Conservation (phyloP, 1,140 invertebrate genomes). For the Lepidostoma basale region DNA sequence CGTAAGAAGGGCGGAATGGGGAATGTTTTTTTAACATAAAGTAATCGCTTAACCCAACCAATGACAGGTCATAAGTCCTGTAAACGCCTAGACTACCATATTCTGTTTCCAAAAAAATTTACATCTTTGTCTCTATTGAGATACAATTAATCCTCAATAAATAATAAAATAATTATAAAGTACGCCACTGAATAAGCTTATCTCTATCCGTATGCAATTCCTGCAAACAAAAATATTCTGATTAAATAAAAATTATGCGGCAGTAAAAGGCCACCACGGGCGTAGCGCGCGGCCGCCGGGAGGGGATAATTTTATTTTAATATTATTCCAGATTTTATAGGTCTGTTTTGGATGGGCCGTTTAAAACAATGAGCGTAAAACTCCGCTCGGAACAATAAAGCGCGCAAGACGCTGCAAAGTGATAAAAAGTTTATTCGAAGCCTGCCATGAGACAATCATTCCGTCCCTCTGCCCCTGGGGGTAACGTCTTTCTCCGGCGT, state of each 20-base stretch:
- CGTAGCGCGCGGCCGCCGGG: neutral
- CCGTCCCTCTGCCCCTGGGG: neutral
- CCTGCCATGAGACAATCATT: slow-evolving; percentile 15
- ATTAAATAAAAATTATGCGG: slow-evolving; percentile 18
- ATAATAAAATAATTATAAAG: too few species aligned
- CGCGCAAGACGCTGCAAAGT: slow-evolving; percentile 1
- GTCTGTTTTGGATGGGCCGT: slow-evolving; percentile 19
- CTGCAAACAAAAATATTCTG: slow-evolving; percentile 9
- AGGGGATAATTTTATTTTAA: slow-evolving; percentile 24
- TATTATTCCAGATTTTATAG: slow-evolving; percentile 24
- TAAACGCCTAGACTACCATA: too few species aligned
- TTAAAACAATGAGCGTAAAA: slow-evolving; percentile 15
- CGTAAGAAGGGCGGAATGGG: too few species aligned
- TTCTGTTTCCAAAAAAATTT: too few species aligned
- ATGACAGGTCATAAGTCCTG: too few species aligned
- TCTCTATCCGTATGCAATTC: neutral
- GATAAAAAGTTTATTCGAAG: slow-evolving; percentile 23
- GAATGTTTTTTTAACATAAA: too few species aligned
- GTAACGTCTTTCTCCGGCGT: neutral
- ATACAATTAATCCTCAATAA: too few species aligned
- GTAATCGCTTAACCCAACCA: too few species aligned
- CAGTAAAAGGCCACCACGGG: neutral
- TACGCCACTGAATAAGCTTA: too few species aligned
- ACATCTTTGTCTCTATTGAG: too few species aligned
- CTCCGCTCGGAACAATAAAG: slow-evolving; percentile 17